Percentiles rank a stretch among this genome's conserved stretches.
Evolutionary conservation across 2,888 invertebrate genomes (phyloP).

Genomic region (Teinopalpus imperialis): DNA sequence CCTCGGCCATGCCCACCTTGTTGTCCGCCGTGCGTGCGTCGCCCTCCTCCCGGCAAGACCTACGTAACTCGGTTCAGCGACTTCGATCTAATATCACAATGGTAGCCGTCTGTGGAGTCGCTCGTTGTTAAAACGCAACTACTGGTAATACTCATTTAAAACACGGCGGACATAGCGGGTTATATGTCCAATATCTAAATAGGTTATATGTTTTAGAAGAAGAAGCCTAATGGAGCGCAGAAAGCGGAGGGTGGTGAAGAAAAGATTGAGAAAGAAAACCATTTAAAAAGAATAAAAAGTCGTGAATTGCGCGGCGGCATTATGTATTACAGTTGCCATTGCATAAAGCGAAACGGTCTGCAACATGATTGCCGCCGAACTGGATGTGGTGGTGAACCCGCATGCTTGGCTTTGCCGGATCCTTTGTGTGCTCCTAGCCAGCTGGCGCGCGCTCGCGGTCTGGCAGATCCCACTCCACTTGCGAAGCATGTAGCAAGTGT

Average conservation of each 20-base stretch:
- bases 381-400: slow-evolving; percentile 76
- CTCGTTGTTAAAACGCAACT: slow-evolving; percentile 34
- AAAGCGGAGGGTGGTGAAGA: slow-evolving; percentile 58
- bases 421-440: slow-evolving; percentile 79
- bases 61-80: slow-evolving; percentile 76
- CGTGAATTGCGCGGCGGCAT: slow-evolving; percentile 80
- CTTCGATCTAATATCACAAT: slow-evolving; percentile 72
- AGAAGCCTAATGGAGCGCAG: slow-evolving; percentile 44
- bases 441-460: slow-evolving; percentile 68
- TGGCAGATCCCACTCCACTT: slow-evolving; percentile 61
- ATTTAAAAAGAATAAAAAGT: slow-evolving; percentile 70
- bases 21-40: slow-evolving; percentile 74
- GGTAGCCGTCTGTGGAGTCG: slow-evolving; percentile 49
- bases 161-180: slow-evolving; percentile 55
- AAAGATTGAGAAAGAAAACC: slow-evolving; percentile 69
- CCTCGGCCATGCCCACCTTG: slow-evolving; percentile 60
- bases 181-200: slow-evolving; percentile 19
- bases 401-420: slow-evolving; percentile 78
- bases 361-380: slow-evolving; percentile 82
- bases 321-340: slow-evolving; percentile 81
- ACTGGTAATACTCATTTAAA: slow-evolving; percentile 54
- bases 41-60: slow-evolving; percentile 73
- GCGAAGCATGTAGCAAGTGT: slow-evolving; percentile 52
- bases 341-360: slow-evolving; percentile 82
- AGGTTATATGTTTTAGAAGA: slow-evolving; percentile 49